Evolutionary conservation across 2,888 invertebrate species (phyloP).

Genomic region (Archips xylosteana): DNA sequence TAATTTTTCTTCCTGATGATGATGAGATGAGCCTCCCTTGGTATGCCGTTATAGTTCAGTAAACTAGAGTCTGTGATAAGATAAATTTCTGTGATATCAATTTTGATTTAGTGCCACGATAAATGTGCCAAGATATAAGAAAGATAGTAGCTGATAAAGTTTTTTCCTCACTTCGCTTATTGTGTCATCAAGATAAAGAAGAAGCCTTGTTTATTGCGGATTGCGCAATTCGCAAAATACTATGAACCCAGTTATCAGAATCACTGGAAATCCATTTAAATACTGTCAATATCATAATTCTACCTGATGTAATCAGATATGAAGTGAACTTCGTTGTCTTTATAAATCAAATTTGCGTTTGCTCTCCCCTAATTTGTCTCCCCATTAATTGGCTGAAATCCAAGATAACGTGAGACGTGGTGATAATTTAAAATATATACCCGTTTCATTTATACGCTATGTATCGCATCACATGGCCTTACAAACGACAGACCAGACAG

Average conservation of each 20-base stretch:
- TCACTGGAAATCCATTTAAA: constrained; percentile 20
- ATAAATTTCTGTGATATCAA: constrained; percentile 26
- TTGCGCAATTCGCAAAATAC: constrained; percentile 21
- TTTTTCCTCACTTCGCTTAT: constrained; percentile 10
- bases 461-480: constrained; percentile 31
- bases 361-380: constrained; percentile 26
- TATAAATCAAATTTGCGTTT: constrained; percentile 6
- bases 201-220: constrained; percentile 16
- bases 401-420: constrained; percentile 25
- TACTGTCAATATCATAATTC: constrained; percentile 2
- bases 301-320: constrained; percentile 3
- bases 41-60: constrained; percentile 5
- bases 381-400: constrained; percentile 30
- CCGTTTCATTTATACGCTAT: constrained; percentile 23
- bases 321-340: background rate
- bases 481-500: constrained; percentile 40
- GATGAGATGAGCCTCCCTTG: no score
- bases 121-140: constrained; percentile 13
- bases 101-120: constrained; percentile 27
- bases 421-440: constrained; percentile 22
- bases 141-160: constrained; percentile 1
- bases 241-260: constrained; percentile 17
- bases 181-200: constrained; percentile 20
- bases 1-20: constrained; percentile 4
- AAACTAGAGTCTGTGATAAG: constrained; percentile 22